Evolutionary conservation across 2,888 invertebrate species (phyloP).

Genomic region (Cryptocheilus praepositus): DNA sequence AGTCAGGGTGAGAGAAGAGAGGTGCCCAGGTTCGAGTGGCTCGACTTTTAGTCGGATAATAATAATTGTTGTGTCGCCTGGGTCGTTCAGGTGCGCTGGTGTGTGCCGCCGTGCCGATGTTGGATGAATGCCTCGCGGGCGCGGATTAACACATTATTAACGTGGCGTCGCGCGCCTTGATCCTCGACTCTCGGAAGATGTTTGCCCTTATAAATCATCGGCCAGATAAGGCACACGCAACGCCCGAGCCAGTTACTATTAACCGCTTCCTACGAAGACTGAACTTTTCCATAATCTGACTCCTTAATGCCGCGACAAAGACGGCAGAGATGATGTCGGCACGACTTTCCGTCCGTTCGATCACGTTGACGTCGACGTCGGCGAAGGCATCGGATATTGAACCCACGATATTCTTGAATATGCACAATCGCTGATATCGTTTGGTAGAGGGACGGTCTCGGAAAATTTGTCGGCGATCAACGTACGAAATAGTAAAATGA

Average conservation of each 20-base stretch:
- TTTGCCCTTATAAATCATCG: constrained; percentile 74
- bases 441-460: too few species aligned
- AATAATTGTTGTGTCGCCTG: constrained; percentile 34
- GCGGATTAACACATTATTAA: constrained; percentile 55
- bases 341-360: too few species aligned
- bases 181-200: constrained; percentile 53
- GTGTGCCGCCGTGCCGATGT: too few species aligned
- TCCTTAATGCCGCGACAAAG: constrained; percentile 33
- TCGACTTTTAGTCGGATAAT: constrained; percentile 20
- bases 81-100: too few species aligned
- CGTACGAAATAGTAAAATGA: too few species aligned
- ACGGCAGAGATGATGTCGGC: neutral
- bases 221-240: constrained; percentile 59
- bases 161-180: constrained; percentile 57
- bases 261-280: constrained; percentile 50
- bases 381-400: too few species aligned
- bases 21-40: constrained; percentile 9
- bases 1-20: constrained; percentile 33
- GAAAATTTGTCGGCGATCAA: too few species aligned
- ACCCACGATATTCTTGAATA: too few species aligned
- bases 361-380: too few species aligned
- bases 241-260: constrained; percentile 47
- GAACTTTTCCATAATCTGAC: constrained; percentile 69
- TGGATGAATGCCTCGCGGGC: too few species aligned
- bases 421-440: too few species aligned